Evolutionary conservation across 2,888 invertebrate species (phyloP), one percentile per base, ranked within the genome.

Genomic region (Carcina quercana): DNA sequence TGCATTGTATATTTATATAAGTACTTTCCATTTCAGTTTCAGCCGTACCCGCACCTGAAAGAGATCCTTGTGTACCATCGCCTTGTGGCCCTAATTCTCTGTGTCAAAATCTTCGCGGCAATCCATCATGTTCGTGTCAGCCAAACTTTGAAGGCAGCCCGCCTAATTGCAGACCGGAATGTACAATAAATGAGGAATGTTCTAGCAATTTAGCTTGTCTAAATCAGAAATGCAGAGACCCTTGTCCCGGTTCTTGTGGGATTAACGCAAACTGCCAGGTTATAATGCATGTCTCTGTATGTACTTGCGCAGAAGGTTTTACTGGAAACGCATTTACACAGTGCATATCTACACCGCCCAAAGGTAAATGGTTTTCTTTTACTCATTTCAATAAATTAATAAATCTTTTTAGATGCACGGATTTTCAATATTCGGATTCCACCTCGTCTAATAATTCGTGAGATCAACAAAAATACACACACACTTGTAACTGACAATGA

Each of bases 221-320:
- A n/a, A 84, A 83, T 42, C 86, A 88, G 59, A 89, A 86, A 59
- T 90, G 90, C 51, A 74, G 64, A 38, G 89, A 90, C 53, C 90
- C 91, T 1, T 92, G 91, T 49, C 88, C 88, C n/a, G 90, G 90
- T 14, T 88, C 89, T 1, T 91, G 90, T 58, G 89, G 90, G 38
- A 53, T 86, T 32, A 74, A 79, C 40, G 86, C 90, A 21, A 60
- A 86, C 41, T 86, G 89, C 53, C 76, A 72, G 50, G 87, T 89
- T 13, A 78, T 87, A 38, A 87, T 86, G 47, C 90, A 90, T 53
- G 75, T 86, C 11, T 87, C 90, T 2, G 78, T 87, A 10, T 91
- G 91, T 58, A 75, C 85, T 11, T 91, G 90, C 38, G 68, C 75
- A 3, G 66, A 76, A 8, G 86, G 85, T 24, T 87, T 75, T 51